Evolutionary conservation across 2,888 invertebrate species (phyloP), one percentile per base, ranked within the genome.

Genomic region (Plagodis dolabraria): DNA sequence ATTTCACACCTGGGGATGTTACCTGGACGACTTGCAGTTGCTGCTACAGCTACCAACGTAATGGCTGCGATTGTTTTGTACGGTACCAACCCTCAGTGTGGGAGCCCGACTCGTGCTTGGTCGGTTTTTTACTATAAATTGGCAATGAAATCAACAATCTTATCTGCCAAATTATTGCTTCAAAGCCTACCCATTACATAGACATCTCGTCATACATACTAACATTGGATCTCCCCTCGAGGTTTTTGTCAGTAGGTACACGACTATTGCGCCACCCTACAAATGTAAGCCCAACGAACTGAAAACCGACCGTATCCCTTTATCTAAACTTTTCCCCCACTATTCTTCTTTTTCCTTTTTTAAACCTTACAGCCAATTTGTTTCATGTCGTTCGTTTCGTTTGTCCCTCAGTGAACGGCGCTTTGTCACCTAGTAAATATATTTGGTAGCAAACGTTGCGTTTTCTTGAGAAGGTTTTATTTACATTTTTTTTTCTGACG

Each of bases 291-390:
- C 56, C 60, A 61, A 47, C 50, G 53, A 57, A 48, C 56, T 50
- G 45, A 48, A 56, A 61, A 53, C 44, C 56, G 34, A 40, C 60
- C 53, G 53, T 49, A 46, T 46, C 56, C 56, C 48, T 56, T 61
- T 61, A 61, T 61, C 60, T 61, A 57, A 58, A 54, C 49, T 58
- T 58, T 55, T 48, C 56, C 53, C 52, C 49, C 53, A 51, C 51
- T 50, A 56, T 36, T 48, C 51, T 49, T 46, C 50, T 51, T 64
- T 65, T 60, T 59, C 49, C 47, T 63, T 60, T 58, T 58, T 61
- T 52, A 64, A 65, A 54, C 60, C 67, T 60, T 50, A 59, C 64
- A 58, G 58, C 63, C 69, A 67, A 69, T 69, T 65, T 67, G 65
- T 69, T 69, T 67, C 61, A 53, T 58, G 67, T 64, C 69, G 57